These are phyloP conservation scores for Tursiops truncatus DNA, from an alignment of 2,113 vertebrate genomes.

Conservation along the genomic window DNA sequence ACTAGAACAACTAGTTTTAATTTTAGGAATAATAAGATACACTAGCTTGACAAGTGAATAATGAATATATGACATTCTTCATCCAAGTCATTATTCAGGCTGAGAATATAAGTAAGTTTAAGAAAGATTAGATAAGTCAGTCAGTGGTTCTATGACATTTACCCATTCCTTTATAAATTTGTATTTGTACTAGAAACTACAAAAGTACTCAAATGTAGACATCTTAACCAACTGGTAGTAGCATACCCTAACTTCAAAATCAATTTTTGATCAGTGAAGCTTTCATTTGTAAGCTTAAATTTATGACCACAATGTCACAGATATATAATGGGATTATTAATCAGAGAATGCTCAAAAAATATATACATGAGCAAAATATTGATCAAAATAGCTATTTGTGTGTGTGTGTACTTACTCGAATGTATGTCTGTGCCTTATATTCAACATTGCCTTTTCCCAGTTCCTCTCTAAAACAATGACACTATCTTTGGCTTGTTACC, in stretches of 20 bases:
- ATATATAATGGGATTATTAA: not conserved
- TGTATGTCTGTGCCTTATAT: not conserved
- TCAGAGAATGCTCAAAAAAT: conserved; percentile 10
- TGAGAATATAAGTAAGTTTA: conserved; percentile 17
- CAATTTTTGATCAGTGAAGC: not conserved
- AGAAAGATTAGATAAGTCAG: not conserved
- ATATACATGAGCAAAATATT: not conserved
- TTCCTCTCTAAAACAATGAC: not conserved
- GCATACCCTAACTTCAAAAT: conserved; percentile 22
- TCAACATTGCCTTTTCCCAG: not conserved
- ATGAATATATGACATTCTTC: not conserved
- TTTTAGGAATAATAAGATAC: not conserved
- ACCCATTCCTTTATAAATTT: not conserved
- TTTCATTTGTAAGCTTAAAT: conserved; percentile 39
- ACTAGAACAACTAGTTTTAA: not conserved
- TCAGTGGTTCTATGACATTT: not conserved
- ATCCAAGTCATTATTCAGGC: not conserved
- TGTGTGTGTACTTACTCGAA: not conserved
- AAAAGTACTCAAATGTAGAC: not conserved
- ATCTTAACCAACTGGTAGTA: conserved; percentile 9
- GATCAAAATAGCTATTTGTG: not conserved
- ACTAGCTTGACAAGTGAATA: conserved; percentile 1
- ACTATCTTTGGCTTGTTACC: not conserved
- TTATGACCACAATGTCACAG: not conserved
- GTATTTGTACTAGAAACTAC: not conserved